phyloP scores from a whole-genome alignment of 2,113 vertebrate species.

The Neolamprologus caudopunctatus region DNA sequence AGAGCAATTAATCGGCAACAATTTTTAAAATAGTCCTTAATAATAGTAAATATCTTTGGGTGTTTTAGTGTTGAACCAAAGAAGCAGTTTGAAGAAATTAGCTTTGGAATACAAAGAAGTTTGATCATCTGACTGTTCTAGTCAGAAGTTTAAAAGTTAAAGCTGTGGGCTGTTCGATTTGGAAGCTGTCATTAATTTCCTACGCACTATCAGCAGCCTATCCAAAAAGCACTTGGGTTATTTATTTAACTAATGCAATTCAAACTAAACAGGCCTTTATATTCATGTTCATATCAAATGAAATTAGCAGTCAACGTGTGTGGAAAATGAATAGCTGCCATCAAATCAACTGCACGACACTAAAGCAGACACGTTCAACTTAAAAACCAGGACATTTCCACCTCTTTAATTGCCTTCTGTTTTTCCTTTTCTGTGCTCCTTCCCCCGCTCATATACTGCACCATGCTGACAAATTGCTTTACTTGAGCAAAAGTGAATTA shows the following conservation, averaged over 20 bases:
- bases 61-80: background rate
- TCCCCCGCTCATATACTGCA: background rate
- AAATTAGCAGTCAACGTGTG: background rate
- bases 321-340: conserved; percentile 1
- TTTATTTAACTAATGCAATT: conserved; percentile 2
- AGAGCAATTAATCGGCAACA: background rate
- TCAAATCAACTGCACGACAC: background rate
- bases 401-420: background rate
- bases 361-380: background rate
- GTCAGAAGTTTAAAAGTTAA: background rate
- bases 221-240: background rate
- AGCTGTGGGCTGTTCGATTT: conserved; percentile 20
- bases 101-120: background rate
- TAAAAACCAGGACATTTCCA: background rate
- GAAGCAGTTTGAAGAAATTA: background rate
- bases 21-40: background rate
- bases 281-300: background rate
- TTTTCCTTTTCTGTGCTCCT: background rate
- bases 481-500: background rate
- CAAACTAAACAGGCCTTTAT: background rate
- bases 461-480: background rate
- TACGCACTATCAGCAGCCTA: background rate
- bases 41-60: background rate
- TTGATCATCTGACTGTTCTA: background rate
- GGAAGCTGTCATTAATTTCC: conserved; percentile 30